phyloP scores from a whole-genome alignment of 2,113 vertebrate genomes.

The Cebus imitator region DNA sequence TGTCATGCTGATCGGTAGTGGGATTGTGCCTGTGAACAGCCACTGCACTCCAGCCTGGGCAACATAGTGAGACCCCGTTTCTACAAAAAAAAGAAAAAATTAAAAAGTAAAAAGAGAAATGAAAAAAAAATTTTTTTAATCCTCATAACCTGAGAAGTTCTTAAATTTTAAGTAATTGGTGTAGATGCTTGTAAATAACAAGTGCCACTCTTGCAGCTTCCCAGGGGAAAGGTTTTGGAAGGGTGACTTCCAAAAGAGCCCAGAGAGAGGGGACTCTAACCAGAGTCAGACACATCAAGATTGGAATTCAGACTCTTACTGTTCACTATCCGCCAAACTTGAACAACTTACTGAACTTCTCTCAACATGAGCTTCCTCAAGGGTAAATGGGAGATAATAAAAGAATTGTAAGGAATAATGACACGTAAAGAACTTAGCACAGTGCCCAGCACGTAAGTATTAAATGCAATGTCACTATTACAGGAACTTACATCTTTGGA shows the following conservation, averaged over 20 bases:
- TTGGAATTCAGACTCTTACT: not conserved
- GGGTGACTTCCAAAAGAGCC: not conserved
- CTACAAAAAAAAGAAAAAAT: too few species aligned
- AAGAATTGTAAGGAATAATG: not conserved
- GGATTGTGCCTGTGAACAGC: too few species aligned
- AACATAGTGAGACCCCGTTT: too few species aligned
- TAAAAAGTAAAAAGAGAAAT: too few species aligned
- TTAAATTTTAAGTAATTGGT: slow-evolving; percentile 22
- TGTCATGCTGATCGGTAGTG: too few species aligned
- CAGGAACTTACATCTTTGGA: not conserved
- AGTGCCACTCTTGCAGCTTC: not conserved
- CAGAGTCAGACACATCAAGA: not conserved
- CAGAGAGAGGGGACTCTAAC: not conserved
- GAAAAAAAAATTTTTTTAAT: not conserved
- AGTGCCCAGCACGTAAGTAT: not conserved
- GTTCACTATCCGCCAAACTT: not conserved
- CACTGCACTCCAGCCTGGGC: too few species aligned
- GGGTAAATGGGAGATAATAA: not conserved
- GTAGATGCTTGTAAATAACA: not conserved
- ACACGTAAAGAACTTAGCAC: not conserved
- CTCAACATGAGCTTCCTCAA: not conserved
- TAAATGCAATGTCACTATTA: not conserved
- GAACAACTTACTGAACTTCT: not conserved
- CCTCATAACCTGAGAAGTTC: not conserved
- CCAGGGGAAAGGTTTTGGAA: not conserved